Percentiles rank a stretch among this genome's conserved stretches.
phyloP scores from a whole-genome alignment of 2,113 vertebrate genomes.

The Grallaria varia region DNA sequence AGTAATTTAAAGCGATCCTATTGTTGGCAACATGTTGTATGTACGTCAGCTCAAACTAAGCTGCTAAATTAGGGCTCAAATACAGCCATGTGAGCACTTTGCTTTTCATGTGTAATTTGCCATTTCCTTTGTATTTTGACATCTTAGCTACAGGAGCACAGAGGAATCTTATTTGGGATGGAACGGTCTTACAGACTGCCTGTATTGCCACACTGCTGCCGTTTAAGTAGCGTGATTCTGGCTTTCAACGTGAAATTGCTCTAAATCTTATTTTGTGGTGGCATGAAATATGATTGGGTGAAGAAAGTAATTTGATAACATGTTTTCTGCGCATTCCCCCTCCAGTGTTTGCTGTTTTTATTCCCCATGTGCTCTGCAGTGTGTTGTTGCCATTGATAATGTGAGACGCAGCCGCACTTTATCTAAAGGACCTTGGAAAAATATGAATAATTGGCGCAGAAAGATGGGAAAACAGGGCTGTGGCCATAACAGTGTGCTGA shows the following conservation, averaged over 20 bases:
- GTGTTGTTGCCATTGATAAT: background rate
- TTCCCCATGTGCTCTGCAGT: background rate
- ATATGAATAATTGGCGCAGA: background rate
- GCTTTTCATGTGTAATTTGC: background rate
- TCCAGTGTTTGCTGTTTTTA: background rate
- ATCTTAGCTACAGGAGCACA: background rate
- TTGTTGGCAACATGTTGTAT: background rate
- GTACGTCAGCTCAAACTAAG: background rate
- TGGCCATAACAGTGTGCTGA: background rate
- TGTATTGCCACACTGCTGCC: slow-evolving; percentile 13
- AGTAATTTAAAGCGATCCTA: background rate
- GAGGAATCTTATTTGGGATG: background rate
- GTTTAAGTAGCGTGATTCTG: slow-evolving; percentile 45
- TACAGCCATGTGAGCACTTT: background rate
- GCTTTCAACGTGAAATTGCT: slow-evolving; percentile 61
- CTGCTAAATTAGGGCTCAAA: background rate
- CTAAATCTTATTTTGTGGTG: slow-evolving; percentile 61
- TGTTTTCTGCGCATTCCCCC: slow-evolving; percentile 15
- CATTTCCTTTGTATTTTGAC: slow-evolving; percentile 49
- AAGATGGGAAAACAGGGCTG: background rate
- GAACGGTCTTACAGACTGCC: background rate
- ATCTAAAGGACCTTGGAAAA: background rate
- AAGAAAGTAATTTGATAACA: slow-evolving; percentile 54
- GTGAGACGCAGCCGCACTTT: background rate
- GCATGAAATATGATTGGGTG: slow-evolving; percentile 69